Conservation (phyloP, 2,888 invertebrate species). For the Drosophila lutescens region DNA sequence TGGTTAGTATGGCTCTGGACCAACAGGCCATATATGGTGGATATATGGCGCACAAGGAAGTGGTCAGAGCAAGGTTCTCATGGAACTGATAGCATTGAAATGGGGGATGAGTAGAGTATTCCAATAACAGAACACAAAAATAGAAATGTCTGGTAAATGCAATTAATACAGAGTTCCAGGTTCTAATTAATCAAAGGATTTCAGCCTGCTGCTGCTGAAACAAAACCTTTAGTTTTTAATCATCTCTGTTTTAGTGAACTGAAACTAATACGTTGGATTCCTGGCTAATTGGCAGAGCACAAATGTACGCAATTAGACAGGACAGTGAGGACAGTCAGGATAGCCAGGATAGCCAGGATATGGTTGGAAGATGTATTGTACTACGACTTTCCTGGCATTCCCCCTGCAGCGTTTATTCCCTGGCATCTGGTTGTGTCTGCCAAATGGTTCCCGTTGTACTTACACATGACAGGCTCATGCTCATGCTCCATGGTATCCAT, state of each 20-base stretch:
- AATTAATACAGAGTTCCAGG: no score
- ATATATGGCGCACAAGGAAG: neutral
- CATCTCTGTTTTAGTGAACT: neutral
- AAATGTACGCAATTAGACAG: neutral
- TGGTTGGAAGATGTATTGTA: neutral
- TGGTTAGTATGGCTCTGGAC: neutral
- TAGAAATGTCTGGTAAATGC: no score
- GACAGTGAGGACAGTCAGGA: no score
- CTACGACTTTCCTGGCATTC: neutral
- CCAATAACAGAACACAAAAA: no score
- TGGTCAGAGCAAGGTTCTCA: neutral
- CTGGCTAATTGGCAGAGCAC: slow-evolving; percentile 2
- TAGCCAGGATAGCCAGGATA: neutral
- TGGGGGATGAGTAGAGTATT: no score
- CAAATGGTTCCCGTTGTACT: neutral
- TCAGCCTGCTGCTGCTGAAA: no score
- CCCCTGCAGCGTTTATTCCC: neutral
- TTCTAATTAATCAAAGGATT: neutral
- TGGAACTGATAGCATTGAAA: no score
- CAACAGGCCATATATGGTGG: neutral
- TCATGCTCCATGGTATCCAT: slow-evolving; percentile 3
- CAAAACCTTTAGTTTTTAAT: neutral
- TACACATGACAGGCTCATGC: neutral
- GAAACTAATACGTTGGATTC: neutral
- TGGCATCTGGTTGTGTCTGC: neutral